Evolutionary conservation across 2,113 vertebrate genomes (phyloP).

Genomic region (Barnardius zonarius): DNA sequence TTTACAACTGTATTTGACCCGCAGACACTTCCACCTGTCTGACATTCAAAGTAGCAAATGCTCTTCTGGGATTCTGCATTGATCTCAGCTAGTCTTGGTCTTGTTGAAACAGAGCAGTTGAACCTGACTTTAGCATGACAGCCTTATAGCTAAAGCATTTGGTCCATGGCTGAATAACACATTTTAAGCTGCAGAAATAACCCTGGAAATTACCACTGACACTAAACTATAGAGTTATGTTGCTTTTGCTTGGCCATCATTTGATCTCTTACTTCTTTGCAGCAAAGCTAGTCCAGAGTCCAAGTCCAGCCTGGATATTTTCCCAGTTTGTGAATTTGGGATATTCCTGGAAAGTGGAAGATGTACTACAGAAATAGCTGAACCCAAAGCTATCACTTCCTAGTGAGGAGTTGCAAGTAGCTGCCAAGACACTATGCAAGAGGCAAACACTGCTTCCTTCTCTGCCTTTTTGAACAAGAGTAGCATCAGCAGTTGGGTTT

Average conservation of each 20-base stretch:
- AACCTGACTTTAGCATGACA: not conserved
- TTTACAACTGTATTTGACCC: not conserved
- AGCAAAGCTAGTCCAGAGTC: not conserved
- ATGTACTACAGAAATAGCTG: not conserved
- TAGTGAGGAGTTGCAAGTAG: not conserved
- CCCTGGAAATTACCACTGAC: not conserved
- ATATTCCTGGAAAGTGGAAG: not conserved
- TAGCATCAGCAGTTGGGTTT: not conserved
- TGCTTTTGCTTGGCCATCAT: not conserved
- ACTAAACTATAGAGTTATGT: not conserved
- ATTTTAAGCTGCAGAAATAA: not conserved
- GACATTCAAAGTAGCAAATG: not conserved
- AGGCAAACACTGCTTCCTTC: not conserved
- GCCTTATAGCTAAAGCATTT: not conserved
- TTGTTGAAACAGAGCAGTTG: not conserved
- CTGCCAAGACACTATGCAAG: not conserved
- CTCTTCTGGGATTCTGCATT: not conserved
- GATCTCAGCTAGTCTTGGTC: not conserved
- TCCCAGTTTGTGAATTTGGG: not conserved
- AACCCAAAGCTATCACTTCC: not conserved
- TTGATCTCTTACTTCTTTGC: not conserved
- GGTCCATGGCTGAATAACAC: not conserved
- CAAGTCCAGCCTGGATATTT: not conserved
- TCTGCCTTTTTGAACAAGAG: not conserved
- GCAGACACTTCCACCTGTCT: not conserved